These are phyloP conservation scores for Hafferia zeledoni DNA, from an alignment of 2,797 vertebrate genomes.

Conservation along the genomic window DNA sequence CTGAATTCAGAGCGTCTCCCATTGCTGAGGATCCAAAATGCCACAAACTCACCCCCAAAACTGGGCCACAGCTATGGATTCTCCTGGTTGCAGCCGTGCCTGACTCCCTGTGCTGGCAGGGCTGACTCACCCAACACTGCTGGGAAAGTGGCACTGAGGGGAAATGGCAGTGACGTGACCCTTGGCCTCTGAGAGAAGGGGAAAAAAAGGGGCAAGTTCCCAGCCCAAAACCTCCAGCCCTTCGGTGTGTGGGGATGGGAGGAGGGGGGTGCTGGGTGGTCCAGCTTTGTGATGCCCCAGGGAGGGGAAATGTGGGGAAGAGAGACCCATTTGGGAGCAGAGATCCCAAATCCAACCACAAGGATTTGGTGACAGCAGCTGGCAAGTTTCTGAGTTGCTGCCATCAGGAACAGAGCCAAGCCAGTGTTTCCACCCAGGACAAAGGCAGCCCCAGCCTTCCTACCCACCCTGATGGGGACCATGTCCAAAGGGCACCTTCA, in stretches of 20 bases:
- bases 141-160: rapidly evolving
- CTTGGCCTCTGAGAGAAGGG: background rate
- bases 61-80: background rate
- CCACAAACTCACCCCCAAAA: background rate
- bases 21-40: rapidly evolving
- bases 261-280: background rate
- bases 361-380: background rate
- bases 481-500: background rate
- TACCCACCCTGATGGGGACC: rapidly evolving
- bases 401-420: rapidly evolving
- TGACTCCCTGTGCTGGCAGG: rapidly evolving
- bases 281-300: background rate
- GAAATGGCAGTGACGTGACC: background rate
- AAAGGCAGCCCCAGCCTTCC: background rate
- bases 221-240: background rate
- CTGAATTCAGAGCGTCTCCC: background rate
- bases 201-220: background rate
- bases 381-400: rapidly evolving
- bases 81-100: background rate
- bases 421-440: rapidly evolving
- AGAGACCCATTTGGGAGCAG: background rate
- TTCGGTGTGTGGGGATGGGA: rapidly evolving
- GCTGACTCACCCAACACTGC: background rate
- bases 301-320: background rate
- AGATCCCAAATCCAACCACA: rapidly evolving